These are phyloP conservation scores for Alouatta palliata DNA, from an alignment of 2,113 vertebrate genomes.

Conservation along the genomic window DNA sequence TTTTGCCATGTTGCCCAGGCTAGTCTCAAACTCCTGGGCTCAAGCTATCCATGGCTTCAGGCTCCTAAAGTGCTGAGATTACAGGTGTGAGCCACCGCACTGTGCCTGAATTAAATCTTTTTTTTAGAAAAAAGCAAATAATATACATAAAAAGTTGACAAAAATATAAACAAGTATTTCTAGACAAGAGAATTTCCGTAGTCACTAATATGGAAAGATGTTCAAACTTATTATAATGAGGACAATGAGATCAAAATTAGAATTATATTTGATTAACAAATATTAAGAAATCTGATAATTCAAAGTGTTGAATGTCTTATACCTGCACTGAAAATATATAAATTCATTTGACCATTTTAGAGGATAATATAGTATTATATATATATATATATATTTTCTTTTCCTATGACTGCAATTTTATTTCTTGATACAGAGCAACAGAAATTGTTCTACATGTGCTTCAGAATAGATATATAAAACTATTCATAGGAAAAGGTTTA, in stretches of 20 bases:
- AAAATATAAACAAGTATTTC: not conserved
- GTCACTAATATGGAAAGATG: not conserved
- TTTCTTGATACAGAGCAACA: not conserved
- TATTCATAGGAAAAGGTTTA: not conserved
- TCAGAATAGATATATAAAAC: not conserved
- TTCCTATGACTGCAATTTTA: not conserved
- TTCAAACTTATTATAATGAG: not conserved
- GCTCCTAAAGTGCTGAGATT: too few relatives aligned
- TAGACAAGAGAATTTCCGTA: not conserved
- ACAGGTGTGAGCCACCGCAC: too few relatives aligned
- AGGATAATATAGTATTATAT: not conserved
- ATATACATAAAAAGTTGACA: not conserved
- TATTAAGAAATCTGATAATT: not conserved
- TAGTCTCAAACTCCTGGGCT: too few relatives aligned
- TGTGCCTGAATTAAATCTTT: not conserved
- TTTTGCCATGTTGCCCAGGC: too few relatives aligned
- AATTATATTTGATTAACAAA: not conserved
- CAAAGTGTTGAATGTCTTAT: not conserved
- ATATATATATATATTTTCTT: not conserved
- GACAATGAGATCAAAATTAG: not conserved
- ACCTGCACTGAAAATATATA: not conserved
- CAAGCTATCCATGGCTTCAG: too few relatives aligned
- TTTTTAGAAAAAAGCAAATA: not conserved
- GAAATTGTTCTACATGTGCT: not conserved
- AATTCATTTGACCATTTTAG: not conserved